Conservation (phyloP, 2,888 invertebrate species). For the Xanthorhoe designata region DNA sequence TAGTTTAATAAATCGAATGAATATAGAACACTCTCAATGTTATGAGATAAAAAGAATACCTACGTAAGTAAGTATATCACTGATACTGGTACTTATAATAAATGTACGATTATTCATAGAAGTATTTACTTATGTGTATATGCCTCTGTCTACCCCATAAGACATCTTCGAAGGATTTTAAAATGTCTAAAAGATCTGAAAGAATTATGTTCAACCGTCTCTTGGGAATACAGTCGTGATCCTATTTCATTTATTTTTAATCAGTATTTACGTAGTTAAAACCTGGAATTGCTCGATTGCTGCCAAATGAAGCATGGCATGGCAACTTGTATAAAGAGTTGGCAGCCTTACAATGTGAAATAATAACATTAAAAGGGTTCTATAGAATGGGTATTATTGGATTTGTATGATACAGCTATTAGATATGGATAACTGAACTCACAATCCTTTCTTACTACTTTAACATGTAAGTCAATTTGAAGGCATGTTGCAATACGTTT, state of each 20-base stretch:
- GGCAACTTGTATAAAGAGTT: slow-evolving; percentile 4
- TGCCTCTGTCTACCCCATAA: too few species aligned
- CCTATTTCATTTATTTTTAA: too few species aligned
- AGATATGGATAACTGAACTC: slow-evolving; percentile 19
- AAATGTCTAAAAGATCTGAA: too few species aligned
- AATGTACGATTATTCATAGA: background rate
- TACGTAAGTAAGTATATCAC: background rate
- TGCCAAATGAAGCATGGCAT: slow-evolving; percentile 14
- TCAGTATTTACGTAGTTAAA: background rate
- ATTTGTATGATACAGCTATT: slow-evolving; percentile 15
- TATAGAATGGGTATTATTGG: slow-evolving; percentile 9
- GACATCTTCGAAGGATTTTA: too few species aligned
- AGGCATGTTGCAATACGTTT: slow-evolving; percentile 6
- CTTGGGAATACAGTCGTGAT: too few species aligned
- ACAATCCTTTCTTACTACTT: slow-evolving; percentile 21
- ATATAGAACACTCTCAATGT: too few species aligned
- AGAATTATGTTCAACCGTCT: too few species aligned
- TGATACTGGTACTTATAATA: background rate
- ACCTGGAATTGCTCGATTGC: background rate
- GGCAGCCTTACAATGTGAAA: background rate
- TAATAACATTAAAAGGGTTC: slow-evolving; percentile 16
- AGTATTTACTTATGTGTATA: too few species aligned
- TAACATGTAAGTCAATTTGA: slow-evolving; percentile 8
- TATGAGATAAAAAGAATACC: too few species aligned
- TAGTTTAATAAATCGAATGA: too few species aligned